Evolutionary conservation across 2,797 vertebrate species (phyloP).

Genomic region (Sebastes kiyomatsui): DNA sequence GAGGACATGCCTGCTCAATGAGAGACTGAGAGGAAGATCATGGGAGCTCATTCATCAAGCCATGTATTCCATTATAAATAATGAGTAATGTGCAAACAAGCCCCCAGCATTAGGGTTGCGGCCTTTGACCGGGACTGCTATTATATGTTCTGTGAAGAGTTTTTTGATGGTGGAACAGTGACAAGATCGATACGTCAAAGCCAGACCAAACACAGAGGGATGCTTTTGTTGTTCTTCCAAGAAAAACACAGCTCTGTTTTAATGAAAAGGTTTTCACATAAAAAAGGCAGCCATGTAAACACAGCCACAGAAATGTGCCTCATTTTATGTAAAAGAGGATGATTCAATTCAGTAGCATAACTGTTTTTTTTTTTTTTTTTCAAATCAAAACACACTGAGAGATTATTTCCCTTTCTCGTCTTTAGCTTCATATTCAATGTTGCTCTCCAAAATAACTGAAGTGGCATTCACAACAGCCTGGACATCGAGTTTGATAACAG

Average conservation of each 20-base stretch:
- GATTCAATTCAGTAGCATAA: background rate
- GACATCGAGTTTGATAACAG: constrained; percentile 26
- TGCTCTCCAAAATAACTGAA: constrained; percentile 24
- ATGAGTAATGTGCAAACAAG: constrained; percentile 67
- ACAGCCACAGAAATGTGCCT: background rate
- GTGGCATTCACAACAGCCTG: constrained; percentile 4
- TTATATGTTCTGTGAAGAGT: constrained; percentile 34
- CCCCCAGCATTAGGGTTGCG: constrained; percentile 12
- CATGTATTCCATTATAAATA: constrained; percentile 52
- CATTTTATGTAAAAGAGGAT: background rate
- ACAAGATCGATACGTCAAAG: constrained; percentile 31
- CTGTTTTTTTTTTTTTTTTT: background rate
- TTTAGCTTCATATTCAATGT: background rate
- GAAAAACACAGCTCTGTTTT: background rate
- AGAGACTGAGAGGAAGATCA: constrained; percentile 53
- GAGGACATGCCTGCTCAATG: constrained; percentile 56
- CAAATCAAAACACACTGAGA: background rate
- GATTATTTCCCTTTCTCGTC: background rate
- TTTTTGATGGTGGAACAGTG: constrained; percentile 26
- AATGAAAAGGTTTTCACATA: background rate
- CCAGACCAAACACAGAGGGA: background rate
- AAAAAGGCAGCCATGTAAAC: background rate
- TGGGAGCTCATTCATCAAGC: constrained; percentile 64
- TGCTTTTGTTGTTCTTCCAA: constrained; percentile 16
- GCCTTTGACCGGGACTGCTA: constrained; percentile 54